phyloP scores from a whole-genome alignment of 2,797 vertebrate genomes.

The Pithecia hirsuta region DNA sequence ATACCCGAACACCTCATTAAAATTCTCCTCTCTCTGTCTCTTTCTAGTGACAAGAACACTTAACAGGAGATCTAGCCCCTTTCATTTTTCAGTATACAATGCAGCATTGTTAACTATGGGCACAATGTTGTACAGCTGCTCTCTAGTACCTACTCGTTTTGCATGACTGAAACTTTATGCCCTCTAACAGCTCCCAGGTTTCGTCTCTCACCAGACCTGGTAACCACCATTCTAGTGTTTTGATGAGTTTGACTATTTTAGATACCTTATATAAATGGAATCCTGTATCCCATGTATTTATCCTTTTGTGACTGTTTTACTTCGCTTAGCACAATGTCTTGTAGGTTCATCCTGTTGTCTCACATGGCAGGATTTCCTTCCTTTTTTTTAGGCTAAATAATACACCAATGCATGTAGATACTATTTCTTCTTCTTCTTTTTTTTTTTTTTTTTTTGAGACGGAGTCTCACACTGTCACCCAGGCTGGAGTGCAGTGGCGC shows the following conservation, averaged over 20 bases:
- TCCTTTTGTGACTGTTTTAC: background rate
- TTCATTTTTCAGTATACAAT: background rate
- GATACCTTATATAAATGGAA: background rate
- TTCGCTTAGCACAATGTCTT: background rate
- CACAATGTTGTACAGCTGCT: no score
- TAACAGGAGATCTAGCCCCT: background rate
- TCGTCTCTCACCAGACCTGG: no score
- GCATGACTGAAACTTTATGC: background rate
- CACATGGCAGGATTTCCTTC: background rate
- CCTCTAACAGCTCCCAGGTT: background rate
- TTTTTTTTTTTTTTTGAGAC: no score
- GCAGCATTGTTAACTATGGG: background rate
- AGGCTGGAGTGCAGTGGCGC: no score
- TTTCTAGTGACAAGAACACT: background rate
- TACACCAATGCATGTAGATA: background rate
- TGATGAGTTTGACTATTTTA: background rate
- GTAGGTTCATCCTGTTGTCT: background rate
- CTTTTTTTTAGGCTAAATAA: background rate
- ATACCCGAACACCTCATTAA: background rate
- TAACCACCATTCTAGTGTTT: background rate
- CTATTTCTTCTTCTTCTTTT: no score
- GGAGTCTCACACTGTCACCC: no score
- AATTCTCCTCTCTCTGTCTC: background rate
- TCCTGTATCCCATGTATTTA: background rate
- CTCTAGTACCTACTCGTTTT: background rate